phyloP scores from a whole-genome alignment of 2,888 invertebrate genomes.

The Plagodis dolabraria region DNA sequence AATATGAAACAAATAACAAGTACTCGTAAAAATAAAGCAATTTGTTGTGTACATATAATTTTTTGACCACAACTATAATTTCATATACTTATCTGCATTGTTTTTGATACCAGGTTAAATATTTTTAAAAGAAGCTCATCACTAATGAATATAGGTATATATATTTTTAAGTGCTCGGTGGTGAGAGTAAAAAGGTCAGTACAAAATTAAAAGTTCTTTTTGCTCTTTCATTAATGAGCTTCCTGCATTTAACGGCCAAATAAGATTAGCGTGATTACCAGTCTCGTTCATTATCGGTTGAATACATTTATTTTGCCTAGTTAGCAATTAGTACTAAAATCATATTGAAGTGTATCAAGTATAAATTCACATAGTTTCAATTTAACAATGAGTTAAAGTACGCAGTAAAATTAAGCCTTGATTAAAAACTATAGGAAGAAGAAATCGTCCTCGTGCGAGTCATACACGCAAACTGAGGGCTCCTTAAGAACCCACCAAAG shows the following conservation, averaged over 20 bases:
- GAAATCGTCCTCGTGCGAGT: too few relatives aligned
- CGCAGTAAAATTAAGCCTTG: too few relatives aligned
- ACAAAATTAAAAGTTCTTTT: conserved; percentile 6
- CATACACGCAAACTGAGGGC: too few relatives aligned
- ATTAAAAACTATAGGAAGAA: too few relatives aligned
- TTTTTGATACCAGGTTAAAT: not conserved
- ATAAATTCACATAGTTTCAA: too few relatives aligned
- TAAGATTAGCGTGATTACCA: not conserved
- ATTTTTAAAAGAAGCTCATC: not conserved
- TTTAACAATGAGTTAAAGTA: too few relatives aligned
- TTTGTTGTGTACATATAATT: not conserved
- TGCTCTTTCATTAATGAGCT: conserved; percentile 7
- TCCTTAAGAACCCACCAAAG: too few relatives aligned
- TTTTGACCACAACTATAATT: not conserved
- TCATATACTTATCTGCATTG: not conserved
- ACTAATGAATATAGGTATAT: not conserved
- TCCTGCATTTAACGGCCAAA: conserved; percentile 6
- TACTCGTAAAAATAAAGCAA: too few relatives aligned
- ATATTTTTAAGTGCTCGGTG: conserved; percentile 1
- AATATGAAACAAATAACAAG: not conserved
- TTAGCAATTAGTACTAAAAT: too few relatives aligned
- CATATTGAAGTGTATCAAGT: too few relatives aligned
- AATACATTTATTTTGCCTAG: not conserved
- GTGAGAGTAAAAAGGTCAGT: conserved; percentile 3
- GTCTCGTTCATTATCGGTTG: not conserved